phyloP scores from a whole-genome alignment of 1,140 invertebrate genomes.

The Pogonus chalceus region DNA sequence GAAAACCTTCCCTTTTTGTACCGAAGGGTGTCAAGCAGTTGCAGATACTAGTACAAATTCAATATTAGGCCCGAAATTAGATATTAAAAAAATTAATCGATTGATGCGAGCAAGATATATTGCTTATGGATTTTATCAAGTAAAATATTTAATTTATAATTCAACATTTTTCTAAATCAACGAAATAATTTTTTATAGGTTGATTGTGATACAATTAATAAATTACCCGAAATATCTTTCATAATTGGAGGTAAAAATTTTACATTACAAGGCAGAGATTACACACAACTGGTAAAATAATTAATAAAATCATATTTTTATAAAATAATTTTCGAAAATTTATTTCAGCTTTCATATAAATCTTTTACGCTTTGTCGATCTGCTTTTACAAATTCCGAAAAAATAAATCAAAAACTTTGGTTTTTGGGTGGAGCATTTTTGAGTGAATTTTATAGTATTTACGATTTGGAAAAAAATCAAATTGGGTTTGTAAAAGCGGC shows the following conservation, averaged over 20 bases:
- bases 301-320: constrained; percentile 10
- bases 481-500: constrained; percentile 27
- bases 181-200: constrained; percentile 31
- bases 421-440: constrained; percentile 28
- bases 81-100: constrained; percentile 58
- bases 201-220: constrained; percentile 27
- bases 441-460: constrained; percentile 26
- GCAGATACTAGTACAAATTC: constrained; percentile 73
- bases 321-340: constrained; percentile 2
- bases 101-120: constrained; percentile 52
- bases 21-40: constrained; percentile 54
- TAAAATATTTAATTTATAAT: constrained; percentile 23
- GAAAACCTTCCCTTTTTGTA: constrained; percentile 35
- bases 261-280: constrained; percentile 24
- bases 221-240: constrained; percentile 30
- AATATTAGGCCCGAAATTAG: constrained; percentile 58
- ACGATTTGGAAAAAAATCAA: constrained; percentile 21
- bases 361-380: constrained; percentile 22
- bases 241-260: constrained; percentile 28
- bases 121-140: constrained; percentile 47
- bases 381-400: constrained; percentile 19
- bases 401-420: constrained; percentile 19
- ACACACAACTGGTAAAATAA: constrained; percentile 27
- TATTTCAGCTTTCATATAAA: constrained; percentile 7
- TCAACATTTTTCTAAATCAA: constrained; percentile 6